Evolutionary conservation across 2,888 invertebrate genomes (phyloP), one percentile per base, ranked within the genome.

Genomic region (Panzeria rudis): DNA sequence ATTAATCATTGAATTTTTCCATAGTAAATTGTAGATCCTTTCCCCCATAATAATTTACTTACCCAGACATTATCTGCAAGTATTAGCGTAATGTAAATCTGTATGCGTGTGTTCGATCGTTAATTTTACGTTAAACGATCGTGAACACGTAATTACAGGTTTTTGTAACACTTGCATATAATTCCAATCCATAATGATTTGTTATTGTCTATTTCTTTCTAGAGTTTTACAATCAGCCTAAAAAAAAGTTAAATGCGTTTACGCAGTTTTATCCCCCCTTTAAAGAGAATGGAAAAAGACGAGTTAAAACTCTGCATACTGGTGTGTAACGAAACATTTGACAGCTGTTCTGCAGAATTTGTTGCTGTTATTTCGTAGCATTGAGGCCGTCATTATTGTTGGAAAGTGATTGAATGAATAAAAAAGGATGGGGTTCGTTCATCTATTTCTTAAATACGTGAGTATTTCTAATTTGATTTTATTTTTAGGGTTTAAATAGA

Each of bases 21-120:
- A 88, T 88, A 54, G 87, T 86, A 79, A 84, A 79, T 54, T 64
- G 38, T 62, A 84, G 69, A 87, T 87, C 72, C 64, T 87, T 87
- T 77, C 56, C 81, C 83, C 62, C 56, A 68, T 80, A 72, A 69
- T 75, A 52, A 76, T 66, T 79, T 66, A 75, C 23, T 52, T 61
- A 66, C 23, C 20, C 64, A 76, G 41, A 35, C 71, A 59, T 52
- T 13, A 38, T 32, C 41, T 29, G 50, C 41, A 59, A 73, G 17
- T 20, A 52, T 29, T 41, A 6, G 17, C 7, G 2, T 3, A 17
- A 25, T 50, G 17, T 9, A 1, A 54, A 6, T 23, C 4, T 44
- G 35, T 6, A 8, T 47, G 50, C 54, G 29, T 47, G 52, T 47
- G 61, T 69, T 11, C 52, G 66, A 80, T 77, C 69, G 73, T 78